Conservation (phyloP, 2,113 vertebrate genomes). For the Irena cyanogastra region DNA sequence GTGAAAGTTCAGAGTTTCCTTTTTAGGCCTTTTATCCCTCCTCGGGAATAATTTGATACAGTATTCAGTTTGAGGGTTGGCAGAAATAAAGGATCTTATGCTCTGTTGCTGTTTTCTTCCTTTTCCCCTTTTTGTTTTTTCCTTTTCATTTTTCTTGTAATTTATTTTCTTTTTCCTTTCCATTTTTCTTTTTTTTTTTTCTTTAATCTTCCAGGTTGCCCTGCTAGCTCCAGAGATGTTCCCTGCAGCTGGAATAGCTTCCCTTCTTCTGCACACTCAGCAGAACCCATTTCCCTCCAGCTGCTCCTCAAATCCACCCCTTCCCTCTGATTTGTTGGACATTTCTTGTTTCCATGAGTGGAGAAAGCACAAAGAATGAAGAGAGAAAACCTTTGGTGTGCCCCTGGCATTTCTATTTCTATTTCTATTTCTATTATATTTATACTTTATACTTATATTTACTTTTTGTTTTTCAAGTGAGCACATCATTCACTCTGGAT, state of each 20-base stretch:
- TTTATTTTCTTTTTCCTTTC: too few relatives aligned
- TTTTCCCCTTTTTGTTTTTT: too few relatives aligned
- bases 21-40: not conserved
- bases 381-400: too few relatives aligned
- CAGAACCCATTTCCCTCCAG: not conserved
- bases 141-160: not conserved
- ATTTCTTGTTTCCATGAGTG: not conserved
- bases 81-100: not conserved
- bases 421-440: not conserved
- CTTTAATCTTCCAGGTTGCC: not conserved
- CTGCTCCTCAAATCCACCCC: not conserved
- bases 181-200: not conserved
- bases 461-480: not conserved
- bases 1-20: not conserved
- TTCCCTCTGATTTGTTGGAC: not conserved
- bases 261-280: not conserved
- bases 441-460: not conserved
- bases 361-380: not conserved
- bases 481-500: not conserved
- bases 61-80: not conserved
- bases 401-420: not conserved
- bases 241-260: not conserved
- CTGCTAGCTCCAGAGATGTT: not conserved
- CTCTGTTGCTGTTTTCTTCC: not conserved
- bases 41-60: not conserved